Percentiles rank a stretch among this genome's conserved stretches.
Evolutionary conservation across 2,888 invertebrate species (phyloP).

Genomic region (Latrodectus hesperus): DNA sequence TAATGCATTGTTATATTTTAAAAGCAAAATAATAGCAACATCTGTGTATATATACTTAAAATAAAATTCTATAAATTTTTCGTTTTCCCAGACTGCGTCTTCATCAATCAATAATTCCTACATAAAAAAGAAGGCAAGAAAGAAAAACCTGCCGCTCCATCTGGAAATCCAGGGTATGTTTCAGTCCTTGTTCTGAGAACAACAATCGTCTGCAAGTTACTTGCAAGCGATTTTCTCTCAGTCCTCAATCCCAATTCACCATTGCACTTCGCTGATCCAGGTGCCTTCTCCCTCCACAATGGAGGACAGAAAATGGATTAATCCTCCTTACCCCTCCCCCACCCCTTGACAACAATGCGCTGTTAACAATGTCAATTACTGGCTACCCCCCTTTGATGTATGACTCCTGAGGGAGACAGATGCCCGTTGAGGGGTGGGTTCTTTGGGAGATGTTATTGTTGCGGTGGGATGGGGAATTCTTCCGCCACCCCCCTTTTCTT

Average conservation of each 20-base stretch:
- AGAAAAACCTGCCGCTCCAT: background rate
- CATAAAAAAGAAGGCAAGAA: constrained; percentile 2
- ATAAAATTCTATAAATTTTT: no score
- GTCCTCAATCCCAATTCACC: background rate
- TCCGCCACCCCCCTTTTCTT: constrained; percentile 8
- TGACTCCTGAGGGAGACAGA: constrained; percentile 42
- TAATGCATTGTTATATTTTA: no score
- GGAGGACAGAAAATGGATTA: constrained; percentile 28
- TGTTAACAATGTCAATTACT: constrained; percentile 67
- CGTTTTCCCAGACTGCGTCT: no score
- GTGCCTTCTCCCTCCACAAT: background rate
- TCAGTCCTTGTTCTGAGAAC: no score
- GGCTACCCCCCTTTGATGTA: constrained; percentile 47
- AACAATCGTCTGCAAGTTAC: background rate
- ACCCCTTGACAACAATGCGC: constrained; percentile 58
- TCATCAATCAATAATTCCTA: background rate
- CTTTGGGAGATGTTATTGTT: constrained; percentile 38
- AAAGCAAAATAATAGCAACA: no score
- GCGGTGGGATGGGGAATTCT: constrained; percentile 18
- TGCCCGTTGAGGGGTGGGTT: constrained; percentile 24
- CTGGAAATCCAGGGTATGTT: background rate
- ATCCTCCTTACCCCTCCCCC: constrained; percentile 12
- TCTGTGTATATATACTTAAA: no score
- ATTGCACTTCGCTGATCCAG: background rate
- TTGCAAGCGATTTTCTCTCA: background rate